Evolutionary conservation across 2,888 invertebrate species (phyloP), one percentile per base, ranked within the genome.

Genomic region (Laspeyria flexula): DNA sequence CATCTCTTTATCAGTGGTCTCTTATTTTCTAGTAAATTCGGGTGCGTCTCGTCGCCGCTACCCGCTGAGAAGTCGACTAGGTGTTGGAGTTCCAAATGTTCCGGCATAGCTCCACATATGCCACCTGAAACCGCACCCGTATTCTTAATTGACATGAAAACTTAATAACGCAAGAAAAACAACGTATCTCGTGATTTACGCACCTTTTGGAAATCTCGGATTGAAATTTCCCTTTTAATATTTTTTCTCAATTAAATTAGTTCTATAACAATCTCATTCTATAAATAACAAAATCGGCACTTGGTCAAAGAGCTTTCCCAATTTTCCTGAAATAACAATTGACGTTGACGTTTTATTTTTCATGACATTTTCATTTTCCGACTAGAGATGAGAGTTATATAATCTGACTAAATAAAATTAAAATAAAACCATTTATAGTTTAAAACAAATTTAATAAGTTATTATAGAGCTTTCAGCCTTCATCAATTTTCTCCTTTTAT

Each of bases 31-130:
- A 88, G 73, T 50, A 88, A 76, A 75, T 90, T 90, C 47, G 89
- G 85, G 55, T 87, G 55, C 1, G 87, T 88, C 65, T 90, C 93
- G 67, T 92, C 90, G 42, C 90, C 92, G 60, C 92, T 93, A 42
- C 93, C 90, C 12, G 83, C 85, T 16, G 93, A 92, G 44, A 93
- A 93, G 63, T 96, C 96, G 42, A 96, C 96, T 57, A 97, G 93
- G 75, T 96, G 96, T 84, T 96, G 96, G 47, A 97, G 91, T 86
- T 97, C 97, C 67, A 96, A 88, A 79, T 95, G 95, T 83, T 96
- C 96, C 46, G 96, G 94, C 96, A 96, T 96, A 58, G 58, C 63
- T 76, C 54, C 57, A 46, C 50, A 54, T 50, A 51, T 44, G 56
- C 34, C 11, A 59, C 46, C 81, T 79, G 73, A 70, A 80, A 80